phyloP scores from a whole-genome alignment of 2,888 invertebrate species.

The Polyommatus icarus region DNA sequence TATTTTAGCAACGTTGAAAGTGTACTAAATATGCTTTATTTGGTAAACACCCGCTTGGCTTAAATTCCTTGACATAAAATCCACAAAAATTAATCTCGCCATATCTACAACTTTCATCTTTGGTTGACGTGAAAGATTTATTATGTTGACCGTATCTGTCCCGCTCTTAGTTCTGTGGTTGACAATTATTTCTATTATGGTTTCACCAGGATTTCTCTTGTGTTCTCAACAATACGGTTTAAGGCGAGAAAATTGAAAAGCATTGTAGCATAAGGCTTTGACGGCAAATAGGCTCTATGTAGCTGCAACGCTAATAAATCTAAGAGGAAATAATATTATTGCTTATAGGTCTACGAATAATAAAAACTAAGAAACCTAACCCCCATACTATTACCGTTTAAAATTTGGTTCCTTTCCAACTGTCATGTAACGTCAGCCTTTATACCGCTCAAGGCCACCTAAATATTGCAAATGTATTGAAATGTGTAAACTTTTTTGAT shows the following conservation, averaged over 20 bases:
- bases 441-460: too few relatives aligned
- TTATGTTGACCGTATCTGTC: neutral
- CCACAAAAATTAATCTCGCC: neutral
- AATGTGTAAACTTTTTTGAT: too few relatives aligned
- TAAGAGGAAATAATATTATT: neutral
- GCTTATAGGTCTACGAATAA: neutral
- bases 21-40: neutral
- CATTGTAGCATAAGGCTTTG: slow-evolving; percentile 6
- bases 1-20: neutral
- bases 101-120: slow-evolving; percentile 13
- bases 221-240: slow-evolving; percentile 39
- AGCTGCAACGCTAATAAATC: neutral
- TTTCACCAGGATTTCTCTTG: slow-evolving; percentile 52
- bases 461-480: too few relatives aligned
- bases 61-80: neutral
- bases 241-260: slow-evolving; percentile 15
- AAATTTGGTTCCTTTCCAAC: too few relatives aligned
- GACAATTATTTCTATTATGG: slow-evolving; percentile 47
- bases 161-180: neutral
- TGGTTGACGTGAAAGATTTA: neutral
- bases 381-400: too few relatives aligned
- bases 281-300: neutral
- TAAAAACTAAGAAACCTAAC: too few relatives aligned
- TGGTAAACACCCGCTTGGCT: neutral
- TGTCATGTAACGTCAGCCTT: too few relatives aligned